These are phyloP conservation scores for Oceanites oceanicus DNA, from an alignment of 2,113 vertebrate genomes.

Conservation along the genomic window DNA sequence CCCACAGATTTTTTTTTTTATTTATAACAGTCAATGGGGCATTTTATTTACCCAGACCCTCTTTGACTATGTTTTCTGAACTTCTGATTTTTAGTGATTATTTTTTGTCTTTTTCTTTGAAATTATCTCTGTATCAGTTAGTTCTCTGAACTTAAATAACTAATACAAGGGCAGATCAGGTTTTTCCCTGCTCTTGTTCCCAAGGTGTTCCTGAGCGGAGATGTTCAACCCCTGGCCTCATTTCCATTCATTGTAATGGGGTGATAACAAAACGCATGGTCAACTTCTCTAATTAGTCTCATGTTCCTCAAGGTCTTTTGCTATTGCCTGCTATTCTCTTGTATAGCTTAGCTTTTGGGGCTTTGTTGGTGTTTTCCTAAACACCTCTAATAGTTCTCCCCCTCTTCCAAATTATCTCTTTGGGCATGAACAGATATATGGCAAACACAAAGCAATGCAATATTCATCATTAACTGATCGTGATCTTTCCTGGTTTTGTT, in stretches of 20 bases:
- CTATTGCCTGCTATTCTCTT: conserved; percentile 8
- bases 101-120: conserved; percentile 10
- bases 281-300: conserved; percentile 67
- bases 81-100: background rate
- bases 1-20: no score
- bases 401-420: conserved; percentile 50
- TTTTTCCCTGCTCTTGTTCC: conserved; percentile 22
- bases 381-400: background rate
- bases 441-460: conserved; percentile 56
- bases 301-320: conserved; percentile 46
- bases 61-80: background rate
- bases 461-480: conserved; percentile 61
- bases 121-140: background rate
- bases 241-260: conserved; percentile 52
- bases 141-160: conserved; percentile 48
- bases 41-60: background rate
- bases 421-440: conserved; percentile 56
- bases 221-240: conserved; percentile 39
- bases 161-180: conserved; percentile 40
- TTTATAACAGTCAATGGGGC: no score
- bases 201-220: conserved; percentile 8
- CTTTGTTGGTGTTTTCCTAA: conserved; percentile 34
- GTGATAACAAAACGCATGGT: conserved; percentile 64
- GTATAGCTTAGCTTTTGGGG: background rate
- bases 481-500: conserved; percentile 39